Evolutionary conservation across 30 jellyfish, hydroid and myxozoan species (phyloP).

Genomic region (Calvadosia cruxmelitensis): DNA sequence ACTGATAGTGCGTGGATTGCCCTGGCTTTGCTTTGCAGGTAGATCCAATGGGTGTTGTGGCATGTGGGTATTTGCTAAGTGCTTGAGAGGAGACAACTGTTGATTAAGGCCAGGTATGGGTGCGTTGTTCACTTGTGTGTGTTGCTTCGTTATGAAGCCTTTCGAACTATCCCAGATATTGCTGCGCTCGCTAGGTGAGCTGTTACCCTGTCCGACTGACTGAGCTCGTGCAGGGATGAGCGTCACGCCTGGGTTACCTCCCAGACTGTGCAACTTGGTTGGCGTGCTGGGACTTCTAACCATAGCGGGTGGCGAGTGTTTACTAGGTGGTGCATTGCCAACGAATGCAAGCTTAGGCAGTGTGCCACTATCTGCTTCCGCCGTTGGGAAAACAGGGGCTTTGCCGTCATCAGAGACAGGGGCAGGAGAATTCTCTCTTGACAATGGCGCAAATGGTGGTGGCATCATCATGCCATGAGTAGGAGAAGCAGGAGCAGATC

Average conservation of each 20-base stretch:
- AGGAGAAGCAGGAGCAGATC: constrained; percentile 99
- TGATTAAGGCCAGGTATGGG: neutral
- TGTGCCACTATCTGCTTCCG: neutral
- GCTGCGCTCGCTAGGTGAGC: neutral
- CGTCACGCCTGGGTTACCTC: neutral
- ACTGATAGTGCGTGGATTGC: neutral
- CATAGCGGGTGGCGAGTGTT: neutral
- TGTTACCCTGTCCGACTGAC: neutral
- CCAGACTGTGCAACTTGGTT: neutral
- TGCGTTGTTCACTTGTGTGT: neutral
- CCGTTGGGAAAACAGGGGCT: neutral
- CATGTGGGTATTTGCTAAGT: neutral
- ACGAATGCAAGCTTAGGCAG: neutral
- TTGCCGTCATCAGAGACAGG: neutral
- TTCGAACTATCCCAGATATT: neutral
- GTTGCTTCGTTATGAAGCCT: neutral
- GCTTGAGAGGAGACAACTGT: neutral
- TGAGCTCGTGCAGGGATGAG: neutral
- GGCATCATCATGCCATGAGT: constrained; percentile 99
- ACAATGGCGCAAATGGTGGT: constrained; percentile 55
- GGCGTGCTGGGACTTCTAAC: constrained; percentile 1
- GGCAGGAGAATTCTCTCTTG: neutral
- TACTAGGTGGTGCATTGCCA: neutral
- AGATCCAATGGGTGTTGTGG: neutral
- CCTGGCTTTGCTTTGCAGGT: neutral